Conservation (phyloP, 2,888 invertebrate genomes). For the Strigamia transsilvanica region DNA sequence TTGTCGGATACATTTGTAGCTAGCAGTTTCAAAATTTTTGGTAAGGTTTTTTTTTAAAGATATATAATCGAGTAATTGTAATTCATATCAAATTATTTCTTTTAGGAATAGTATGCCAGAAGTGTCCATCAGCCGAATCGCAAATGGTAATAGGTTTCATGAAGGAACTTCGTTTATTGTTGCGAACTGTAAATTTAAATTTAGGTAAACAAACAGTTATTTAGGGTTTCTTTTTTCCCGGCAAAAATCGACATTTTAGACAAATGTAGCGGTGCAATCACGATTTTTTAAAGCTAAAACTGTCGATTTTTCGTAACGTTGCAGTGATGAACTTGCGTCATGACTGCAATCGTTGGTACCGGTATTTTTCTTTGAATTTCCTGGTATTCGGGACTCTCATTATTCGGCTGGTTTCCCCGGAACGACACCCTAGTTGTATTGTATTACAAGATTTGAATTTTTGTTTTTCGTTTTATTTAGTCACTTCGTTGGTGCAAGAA, state of each 20-base stretch:
- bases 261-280: no score
- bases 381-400: no score
- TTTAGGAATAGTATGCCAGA: background rate
- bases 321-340: no score
- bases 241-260: no score
- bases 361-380: no score
- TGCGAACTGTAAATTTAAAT: background rate
- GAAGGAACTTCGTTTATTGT: slow-evolving; percentile 1
- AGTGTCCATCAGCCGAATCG: background rate
- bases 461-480: background rate
- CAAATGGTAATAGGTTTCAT: background rate
- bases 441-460: background rate
- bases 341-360: no score
- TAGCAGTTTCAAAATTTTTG: background rate
- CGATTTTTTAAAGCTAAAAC: no score
- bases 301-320: no score
- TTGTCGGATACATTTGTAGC: background rate
- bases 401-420: no score
- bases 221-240: no score
- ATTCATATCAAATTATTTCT: background rate
- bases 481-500: slow-evolving; percentile 14
- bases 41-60: background rate
- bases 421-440: no score
- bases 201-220: background rate
- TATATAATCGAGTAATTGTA: no score